phyloP scores from a whole-genome alignment of 2,113 vertebrate species.

The Rhea americana region DNA sequence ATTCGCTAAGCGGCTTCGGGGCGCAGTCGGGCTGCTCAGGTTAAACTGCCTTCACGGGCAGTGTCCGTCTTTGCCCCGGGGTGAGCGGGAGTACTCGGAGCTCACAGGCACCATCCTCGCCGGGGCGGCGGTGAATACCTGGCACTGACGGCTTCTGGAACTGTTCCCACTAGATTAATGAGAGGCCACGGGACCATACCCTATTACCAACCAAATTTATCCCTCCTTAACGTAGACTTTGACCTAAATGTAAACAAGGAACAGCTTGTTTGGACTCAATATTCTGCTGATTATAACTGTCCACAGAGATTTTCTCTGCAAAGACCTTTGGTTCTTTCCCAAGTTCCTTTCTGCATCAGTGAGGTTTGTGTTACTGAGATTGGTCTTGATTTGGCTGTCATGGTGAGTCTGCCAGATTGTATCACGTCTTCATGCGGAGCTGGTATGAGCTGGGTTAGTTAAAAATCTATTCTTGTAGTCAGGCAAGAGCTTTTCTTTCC shows the following conservation, averaged over 20 bases:
- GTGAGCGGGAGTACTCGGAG: accelerated
- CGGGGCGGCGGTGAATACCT: accelerated
- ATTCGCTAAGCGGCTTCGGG: neutral
- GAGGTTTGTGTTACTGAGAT: neutral
- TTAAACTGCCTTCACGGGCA: neutral
- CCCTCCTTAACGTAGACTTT: neutral
- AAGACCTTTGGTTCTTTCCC: neutral
- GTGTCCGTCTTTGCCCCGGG: neutral
- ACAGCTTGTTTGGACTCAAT: neutral
- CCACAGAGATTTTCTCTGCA: neutral
- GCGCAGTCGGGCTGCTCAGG: neutral
- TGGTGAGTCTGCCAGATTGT: accelerated
- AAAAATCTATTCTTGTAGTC: neutral
- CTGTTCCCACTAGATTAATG: neutral
- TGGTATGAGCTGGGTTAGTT: neutral
- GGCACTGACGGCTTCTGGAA: accelerated
- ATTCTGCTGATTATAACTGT: neutral
- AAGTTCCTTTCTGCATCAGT: neutral
- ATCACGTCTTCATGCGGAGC: neutral
- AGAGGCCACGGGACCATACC: neutral
- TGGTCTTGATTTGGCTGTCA: neutral
- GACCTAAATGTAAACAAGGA: neutral
- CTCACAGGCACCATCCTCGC: neutral
- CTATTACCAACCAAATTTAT: neutral
- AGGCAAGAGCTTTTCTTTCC: neutral